Percentiles rank a stretch among this genome's conserved stretches.
phyloP scores from a whole-genome alignment of 2,888 invertebrate species.

The Hemicrepidius hirtus region DNA sequence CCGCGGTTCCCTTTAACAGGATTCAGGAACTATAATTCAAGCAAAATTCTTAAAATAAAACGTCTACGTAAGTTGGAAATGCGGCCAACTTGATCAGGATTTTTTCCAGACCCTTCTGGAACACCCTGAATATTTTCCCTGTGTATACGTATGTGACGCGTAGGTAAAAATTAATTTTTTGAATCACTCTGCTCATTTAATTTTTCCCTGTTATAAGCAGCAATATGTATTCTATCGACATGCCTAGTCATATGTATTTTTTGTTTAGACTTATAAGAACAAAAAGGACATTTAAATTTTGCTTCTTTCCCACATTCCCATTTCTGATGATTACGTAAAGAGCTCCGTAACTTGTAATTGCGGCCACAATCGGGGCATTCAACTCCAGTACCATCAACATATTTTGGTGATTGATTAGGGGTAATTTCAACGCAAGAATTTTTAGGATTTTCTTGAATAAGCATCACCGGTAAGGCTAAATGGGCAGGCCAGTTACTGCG shows the following conservation, averaged over 20 bases:
- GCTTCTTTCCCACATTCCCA: conserved; percentile 24
- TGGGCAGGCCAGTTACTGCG: neutral
- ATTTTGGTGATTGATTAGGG: neutral
- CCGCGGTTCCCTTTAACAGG: too few species aligned
- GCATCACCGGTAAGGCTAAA: conserved; percentile 15
- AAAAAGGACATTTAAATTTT: conserved; percentile 26
- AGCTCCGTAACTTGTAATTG: conserved; percentile 10
- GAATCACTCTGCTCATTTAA: too few species aligned
- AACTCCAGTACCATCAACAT: neutral
- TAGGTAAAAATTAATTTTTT: too few species aligned
- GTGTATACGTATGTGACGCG: too few species aligned
- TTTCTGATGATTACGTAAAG: conserved; percentile 11
- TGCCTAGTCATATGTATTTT: conserved; percentile 49
- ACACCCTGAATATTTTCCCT: too few species aligned
- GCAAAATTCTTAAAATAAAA: too few species aligned
- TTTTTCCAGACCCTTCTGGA: too few species aligned
- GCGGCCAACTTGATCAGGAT: too few species aligned
- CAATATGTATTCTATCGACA: conserved; percentile 36
- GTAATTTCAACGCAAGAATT: neutral
- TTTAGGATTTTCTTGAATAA: conserved; percentile 33
- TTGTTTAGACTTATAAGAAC: conserved; percentile 45
- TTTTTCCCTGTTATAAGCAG: too few species aligned
- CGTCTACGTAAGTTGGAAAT: too few species aligned
- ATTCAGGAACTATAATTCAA: too few species aligned
- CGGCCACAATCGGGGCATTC: conserved; percentile 42